Evolutionary conservation across 2,797 vertebrate species (phyloP).

Genomic region (Hirundo rustica): DNA sequence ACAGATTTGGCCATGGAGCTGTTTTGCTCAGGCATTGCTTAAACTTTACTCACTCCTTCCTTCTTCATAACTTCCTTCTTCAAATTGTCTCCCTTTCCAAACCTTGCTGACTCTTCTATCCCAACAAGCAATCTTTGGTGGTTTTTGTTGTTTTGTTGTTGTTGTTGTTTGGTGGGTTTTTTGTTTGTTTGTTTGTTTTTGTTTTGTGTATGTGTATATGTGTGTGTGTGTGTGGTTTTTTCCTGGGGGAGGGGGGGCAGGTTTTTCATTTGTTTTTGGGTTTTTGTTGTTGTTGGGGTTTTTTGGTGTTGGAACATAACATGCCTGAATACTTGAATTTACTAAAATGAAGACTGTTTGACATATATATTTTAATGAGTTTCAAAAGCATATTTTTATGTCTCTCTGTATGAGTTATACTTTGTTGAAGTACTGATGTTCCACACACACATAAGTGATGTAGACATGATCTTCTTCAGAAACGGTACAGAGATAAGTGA

Average conservation of each 20-base stretch:
- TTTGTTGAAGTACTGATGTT: neutral
- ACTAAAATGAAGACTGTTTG: neutral
- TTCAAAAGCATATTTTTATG: neutral
- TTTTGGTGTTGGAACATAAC: neutral
- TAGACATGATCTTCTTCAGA: neutral
- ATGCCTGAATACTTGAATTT: neutral
- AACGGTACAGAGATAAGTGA: neutral
- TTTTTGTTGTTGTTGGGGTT: too few relatives aligned
- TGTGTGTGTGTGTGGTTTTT: too few relatives aligned
- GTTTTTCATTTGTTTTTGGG: too few relatives aligned
- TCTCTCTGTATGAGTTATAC: neutral
- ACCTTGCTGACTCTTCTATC: neutral
- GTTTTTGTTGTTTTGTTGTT: neutral
- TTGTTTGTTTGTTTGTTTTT: too few relatives aligned
- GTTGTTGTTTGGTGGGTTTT: too few relatives aligned
- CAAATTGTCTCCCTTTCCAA: neutral
- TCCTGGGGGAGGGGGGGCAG: too few relatives aligned
- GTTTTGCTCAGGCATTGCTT: neutral
- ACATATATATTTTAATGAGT: neutral
- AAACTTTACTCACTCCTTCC: neutral
- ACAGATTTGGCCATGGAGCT: rapidly evolving
- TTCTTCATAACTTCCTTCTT: neutral
- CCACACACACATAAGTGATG: neutral
- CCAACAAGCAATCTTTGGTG: rapidly evolving
- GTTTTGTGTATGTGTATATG: too few relatives aligned